phyloP scores from a whole-genome alignment of 2,113 vertebrate species.

The Pycnonotus jocosus region DNA sequence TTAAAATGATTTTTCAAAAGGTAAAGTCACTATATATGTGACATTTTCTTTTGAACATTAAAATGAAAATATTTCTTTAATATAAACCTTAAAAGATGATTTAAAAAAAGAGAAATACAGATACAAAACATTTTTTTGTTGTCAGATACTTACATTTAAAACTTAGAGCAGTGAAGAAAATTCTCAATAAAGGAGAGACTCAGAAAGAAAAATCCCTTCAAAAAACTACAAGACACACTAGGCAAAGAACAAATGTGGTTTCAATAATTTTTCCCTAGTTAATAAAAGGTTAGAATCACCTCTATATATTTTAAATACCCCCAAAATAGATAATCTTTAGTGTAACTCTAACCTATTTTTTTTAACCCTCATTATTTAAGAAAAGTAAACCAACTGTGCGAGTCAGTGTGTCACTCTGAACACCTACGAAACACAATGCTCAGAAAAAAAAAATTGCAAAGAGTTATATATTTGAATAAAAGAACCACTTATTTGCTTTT shows the following conservation, averaged over 20 bases:
- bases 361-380: too few species aligned
- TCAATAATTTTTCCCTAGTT: background rate
- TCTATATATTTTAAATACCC: background rate
- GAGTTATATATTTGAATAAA: background rate
- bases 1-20: background rate
- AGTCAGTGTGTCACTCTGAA: background rate
- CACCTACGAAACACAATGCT: background rate
- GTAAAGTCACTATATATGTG: background rate
- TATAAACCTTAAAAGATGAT: background rate
- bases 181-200: background rate
- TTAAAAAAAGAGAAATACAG: background rate
- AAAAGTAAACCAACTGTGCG: background rate
- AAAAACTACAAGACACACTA: background rate
- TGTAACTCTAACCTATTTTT: background rate
- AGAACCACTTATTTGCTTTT: background rate
- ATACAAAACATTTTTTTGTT: fast-evolving
- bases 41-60: background rate
- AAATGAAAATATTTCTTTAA: background rate
- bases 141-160: background rate
- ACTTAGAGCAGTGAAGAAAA: background rate
- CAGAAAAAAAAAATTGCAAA: background rate
- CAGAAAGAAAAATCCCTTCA: background rate
- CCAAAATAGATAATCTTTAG: background rate
- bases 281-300: background rate
- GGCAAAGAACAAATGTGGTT: background rate